A percentile compares a stretch with the other conserved stretches of the same genome.
Evolutionary conservation across 2,888 invertebrate genomes (phyloP).

Genomic region (Drosophila gaucha): DNA sequence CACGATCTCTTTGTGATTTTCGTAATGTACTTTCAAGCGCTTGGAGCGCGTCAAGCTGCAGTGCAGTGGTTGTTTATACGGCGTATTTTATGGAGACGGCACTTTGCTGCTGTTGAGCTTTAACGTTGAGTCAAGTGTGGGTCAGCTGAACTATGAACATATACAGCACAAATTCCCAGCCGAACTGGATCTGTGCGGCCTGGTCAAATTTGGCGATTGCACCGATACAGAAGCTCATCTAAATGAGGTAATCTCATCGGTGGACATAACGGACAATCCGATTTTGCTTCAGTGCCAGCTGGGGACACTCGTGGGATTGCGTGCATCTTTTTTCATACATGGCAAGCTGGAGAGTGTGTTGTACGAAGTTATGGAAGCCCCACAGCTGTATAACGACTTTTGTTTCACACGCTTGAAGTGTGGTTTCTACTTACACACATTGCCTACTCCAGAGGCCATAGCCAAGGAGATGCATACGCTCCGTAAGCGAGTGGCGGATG

Average conservation of each 20-base stretch:
- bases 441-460: conserved; percentile 86
- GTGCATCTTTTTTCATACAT: conserved; percentile 89
- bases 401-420: conserved; percentile 89
- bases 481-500: conserved; percentile 90
- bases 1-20: not conserved
- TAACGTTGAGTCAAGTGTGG: conserved; percentile 87
- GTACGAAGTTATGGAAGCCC: conserved; percentile 87
- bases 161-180: conserved; percentile 89
- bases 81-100: conserved; percentile 90
- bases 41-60: conserved; percentile 87
- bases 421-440: conserved; percentile 88
- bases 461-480: conserved; percentile 88
- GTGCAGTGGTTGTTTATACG: conserved; percentile 90
- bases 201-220: conserved; percentile 88
- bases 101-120: conserved; percentile 89
- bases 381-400: conserved; percentile 89
- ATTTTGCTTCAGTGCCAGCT: conserved; percentile 87
- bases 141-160: conserved; percentile 85
- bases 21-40: conserved; percentile 86
- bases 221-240: conserved; percentile 87
- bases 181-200: conserved; percentile 91
- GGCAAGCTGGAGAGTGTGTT: conserved; percentile 89
- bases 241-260: conserved; percentile 88
- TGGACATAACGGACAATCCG: conserved; percentile 93
- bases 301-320: conserved; percentile 86